These are phyloP conservation scores for Xerus rutilus DNA, from an alignment of 2,797 vertebrate species.

Conservation along the genomic window DNA sequence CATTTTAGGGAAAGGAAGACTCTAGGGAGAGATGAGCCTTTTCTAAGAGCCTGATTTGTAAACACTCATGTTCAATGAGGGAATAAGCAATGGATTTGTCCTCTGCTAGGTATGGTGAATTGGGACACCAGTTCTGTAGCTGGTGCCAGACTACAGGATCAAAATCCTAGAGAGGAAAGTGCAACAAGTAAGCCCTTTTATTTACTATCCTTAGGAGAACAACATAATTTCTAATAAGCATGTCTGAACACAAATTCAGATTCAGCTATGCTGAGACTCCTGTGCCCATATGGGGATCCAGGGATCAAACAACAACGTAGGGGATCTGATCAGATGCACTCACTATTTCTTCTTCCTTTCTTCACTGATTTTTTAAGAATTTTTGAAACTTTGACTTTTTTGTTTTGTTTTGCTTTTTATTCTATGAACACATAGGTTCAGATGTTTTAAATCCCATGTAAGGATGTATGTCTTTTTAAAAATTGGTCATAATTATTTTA, in stretches of 20 bases:
- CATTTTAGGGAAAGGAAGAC: neutral
- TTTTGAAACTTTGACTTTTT: neutral
- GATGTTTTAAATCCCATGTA: neutral
- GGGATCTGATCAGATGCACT: neutral
- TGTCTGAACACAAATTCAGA: neutral
- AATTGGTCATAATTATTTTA: neutral
- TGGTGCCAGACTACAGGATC: fast-evolving
- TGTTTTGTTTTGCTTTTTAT: neutral
- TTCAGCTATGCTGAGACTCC: neutral
- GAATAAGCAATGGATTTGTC: neutral
- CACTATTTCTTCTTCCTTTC: fast-evolving
- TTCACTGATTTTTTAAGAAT: neutral
- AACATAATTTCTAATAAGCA: neutral
- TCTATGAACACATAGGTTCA: neutral
- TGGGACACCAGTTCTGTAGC: neutral
- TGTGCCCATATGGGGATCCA: fast-evolving
- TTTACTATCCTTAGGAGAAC: neutral
- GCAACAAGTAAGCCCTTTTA: neutral
- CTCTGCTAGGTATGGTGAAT: neutral
- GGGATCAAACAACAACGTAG: neutral
- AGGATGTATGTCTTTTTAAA: neutral
- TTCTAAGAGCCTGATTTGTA: neutral
- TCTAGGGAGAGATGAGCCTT: neutral
- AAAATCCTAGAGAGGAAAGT: neutral
- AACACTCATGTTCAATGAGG: neutral